Evolutionary conservation across 1,140 invertebrate species (phyloP).

Genomic region (Neodiprion pinetum): DNA sequence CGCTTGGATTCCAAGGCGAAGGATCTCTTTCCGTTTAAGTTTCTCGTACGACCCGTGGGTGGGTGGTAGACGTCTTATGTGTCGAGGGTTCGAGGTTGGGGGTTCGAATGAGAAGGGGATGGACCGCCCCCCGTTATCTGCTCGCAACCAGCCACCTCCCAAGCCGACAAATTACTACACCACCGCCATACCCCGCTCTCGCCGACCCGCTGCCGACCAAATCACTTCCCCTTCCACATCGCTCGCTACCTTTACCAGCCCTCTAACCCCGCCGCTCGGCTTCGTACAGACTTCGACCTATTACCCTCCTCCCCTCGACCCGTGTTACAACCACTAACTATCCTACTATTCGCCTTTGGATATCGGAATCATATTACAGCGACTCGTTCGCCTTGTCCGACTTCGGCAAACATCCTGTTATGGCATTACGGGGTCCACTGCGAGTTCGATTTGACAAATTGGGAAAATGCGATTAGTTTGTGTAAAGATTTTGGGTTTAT

Average conservation of each 20-base stretch:
- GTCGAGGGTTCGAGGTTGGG: slow-evolving; percentile 28
- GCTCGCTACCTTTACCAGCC: slow-evolving; percentile 9
- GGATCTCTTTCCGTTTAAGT: background rate
- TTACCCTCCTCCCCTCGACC: background rate
- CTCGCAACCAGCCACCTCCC: slow-evolving; percentile 51
- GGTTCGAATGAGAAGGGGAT: slow-evolving; percentile 53
- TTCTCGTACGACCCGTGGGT: background rate
- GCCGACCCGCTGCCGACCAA: slow-evolving; percentile 35
- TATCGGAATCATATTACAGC: background rate
- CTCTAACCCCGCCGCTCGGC: slow-evolving; percentile 32
- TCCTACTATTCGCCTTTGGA: background rate
- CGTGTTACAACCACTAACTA: background rate
- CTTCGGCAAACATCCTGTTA: no score
- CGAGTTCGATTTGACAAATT: no score
- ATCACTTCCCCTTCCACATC: slow-evolving; percentile 37
- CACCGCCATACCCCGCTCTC: slow-evolving; percentile 39
- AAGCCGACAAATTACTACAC: slow-evolving; percentile 60
- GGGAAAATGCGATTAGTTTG: no score
- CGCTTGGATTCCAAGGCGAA: background rate
- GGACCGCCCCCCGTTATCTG: slow-evolving; percentile 58
- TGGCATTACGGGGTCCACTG: no score
- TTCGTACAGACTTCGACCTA: slow-evolving; percentile 18
- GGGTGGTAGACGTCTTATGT: slow-evolving; percentile 44
- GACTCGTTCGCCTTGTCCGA: no score
- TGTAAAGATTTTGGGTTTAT: no score